phyloP scores from a whole-genome alignment of 2,888 invertebrate species.

The Pseudococcus viburni region DNA sequence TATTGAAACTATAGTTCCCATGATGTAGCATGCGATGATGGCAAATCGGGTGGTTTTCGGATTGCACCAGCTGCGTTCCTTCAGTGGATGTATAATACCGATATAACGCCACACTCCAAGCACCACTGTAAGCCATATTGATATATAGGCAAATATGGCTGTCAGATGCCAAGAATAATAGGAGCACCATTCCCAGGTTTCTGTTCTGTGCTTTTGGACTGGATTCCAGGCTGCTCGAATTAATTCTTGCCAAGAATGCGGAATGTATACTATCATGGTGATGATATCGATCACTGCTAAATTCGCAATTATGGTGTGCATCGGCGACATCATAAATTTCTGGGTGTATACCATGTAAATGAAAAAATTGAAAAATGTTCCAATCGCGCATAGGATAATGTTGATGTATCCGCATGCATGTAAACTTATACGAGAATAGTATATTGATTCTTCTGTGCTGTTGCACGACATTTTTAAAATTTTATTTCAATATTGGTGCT shows the following conservation, averaged over 20 bases:
- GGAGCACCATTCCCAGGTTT: slow-evolving; percentile 86
- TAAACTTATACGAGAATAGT: slow-evolving; percentile 69
- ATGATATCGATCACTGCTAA: slow-evolving; percentile 93
- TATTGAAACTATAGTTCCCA: slow-evolving; percentile 86
- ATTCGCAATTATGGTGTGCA: slow-evolving; percentile 91
- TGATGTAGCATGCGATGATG: slow-evolving; percentile 83
- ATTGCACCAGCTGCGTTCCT: slow-evolving; percentile 25
- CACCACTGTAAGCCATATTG: slow-evolving; percentile 90
- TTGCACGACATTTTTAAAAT: not conserved
- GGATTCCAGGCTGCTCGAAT: slow-evolving; percentile 70
- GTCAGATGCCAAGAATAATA: slow-evolving; percentile 89
- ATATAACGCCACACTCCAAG: slow-evolving; percentile 87
- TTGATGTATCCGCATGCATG: slow-evolving; percentile 86
- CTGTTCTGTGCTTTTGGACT: not conserved
- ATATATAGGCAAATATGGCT: slow-evolving; percentile 90
- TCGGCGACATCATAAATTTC: slow-evolving; percentile 91
- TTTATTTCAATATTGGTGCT: no score
- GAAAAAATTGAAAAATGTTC: slow-evolving; percentile 89
- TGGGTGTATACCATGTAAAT: slow-evolving; percentile 92
- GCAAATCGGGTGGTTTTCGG: slow-evolving; percentile 78
- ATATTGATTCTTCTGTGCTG: not conserved
- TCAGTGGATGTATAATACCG: slow-evolving; percentile 4
- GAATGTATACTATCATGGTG: slow-evolving; percentile 95
- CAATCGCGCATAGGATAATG: slow-evolving; percentile 88
- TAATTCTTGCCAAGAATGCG: slow-evolving; percentile 82